These are phyloP conservation scores for Acleris cristana DNA, from an alignment of 2,888 invertebrate species.

Conservation along the genomic window DNA sequence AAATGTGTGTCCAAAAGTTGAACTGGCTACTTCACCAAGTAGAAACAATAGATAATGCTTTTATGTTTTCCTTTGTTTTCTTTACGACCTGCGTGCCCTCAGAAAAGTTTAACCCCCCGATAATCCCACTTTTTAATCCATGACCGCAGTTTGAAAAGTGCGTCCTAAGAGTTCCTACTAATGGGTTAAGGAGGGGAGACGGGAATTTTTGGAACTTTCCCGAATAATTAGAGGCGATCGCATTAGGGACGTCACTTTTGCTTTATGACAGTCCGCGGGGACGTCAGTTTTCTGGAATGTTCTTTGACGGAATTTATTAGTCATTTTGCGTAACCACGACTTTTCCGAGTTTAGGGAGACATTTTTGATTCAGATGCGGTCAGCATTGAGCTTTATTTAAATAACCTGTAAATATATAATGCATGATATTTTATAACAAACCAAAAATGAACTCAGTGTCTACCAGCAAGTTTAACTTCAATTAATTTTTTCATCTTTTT, in stretches of 20 bases:
- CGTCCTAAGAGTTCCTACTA: conserved; percentile 67
- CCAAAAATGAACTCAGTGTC: no score
- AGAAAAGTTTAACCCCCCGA: conserved; percentile 13
- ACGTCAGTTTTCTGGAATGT: conserved; percentile 50
- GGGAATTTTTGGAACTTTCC: conserved; percentile 75
- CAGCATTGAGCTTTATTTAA: neutral
- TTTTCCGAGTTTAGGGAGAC: conserved; percentile 8
- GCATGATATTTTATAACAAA: neutral
- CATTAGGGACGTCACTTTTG: conserved; percentile 78
- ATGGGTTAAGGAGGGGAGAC: conserved; percentile 72
- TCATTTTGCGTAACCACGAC: conserved; percentile 27
- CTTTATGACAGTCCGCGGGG: conserved; percentile 67
- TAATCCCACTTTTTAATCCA: conserved; percentile 33
- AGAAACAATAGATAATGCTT: neutral
- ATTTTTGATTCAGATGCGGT: conserved; percentile 13
- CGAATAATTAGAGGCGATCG: conserved; percentile 79
- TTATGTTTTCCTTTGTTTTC: conserved; percentile 15
- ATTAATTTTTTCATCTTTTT: no score
- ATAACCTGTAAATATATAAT: neutral
- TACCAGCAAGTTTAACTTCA: no score
- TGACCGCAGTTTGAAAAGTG: conserved; percentile 63
- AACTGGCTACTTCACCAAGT: no score
- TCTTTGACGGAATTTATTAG: conserved; percentile 50
- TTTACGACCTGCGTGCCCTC: conserved; percentile 9
- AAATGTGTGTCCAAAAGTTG: no score